Conservation (phyloP, 2,888 invertebrate species). For the Ophion ventricosus region DNA sequence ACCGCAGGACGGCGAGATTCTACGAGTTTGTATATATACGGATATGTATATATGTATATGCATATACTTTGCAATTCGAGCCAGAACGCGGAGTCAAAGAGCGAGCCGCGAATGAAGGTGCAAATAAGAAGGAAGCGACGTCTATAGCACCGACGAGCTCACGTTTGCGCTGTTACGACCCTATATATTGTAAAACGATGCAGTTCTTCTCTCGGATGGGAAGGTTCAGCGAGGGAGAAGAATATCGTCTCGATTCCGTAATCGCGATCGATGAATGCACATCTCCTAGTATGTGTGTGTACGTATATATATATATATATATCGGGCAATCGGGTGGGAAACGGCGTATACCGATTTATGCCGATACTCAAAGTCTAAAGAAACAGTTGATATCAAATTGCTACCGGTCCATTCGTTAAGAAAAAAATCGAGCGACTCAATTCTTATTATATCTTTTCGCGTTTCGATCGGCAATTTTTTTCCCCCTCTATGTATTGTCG, state of each 20-base stretch:
- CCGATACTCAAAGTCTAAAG: too few relatives aligned
- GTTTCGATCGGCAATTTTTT: too few relatives aligned
- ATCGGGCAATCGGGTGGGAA: background rate
- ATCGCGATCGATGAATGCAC: conserved; percentile 20
- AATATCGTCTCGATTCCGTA: background rate
- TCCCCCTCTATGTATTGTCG: too few relatives aligned
- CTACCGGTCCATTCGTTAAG: too few relatives aligned
- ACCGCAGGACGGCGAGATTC: conserved; percentile 8
- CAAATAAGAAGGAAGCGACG: background rate
- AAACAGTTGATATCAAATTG: too few relatives aligned
- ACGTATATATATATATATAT: too few relatives aligned
- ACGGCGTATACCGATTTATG: background rate
- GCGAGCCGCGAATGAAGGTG: background rate
- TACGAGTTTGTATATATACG: background rate
- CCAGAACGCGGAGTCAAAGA: background rate
- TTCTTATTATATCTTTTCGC: too few relatives aligned
- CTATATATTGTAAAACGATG: background rate
- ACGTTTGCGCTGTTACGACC: conserved; percentile 15
- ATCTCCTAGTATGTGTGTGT: background rate
- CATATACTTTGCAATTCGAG: conserved; percentile 5
- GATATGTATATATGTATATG: background rate
- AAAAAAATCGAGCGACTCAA: too few relatives aligned
- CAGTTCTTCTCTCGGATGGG: background rate
- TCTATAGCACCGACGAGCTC: background rate
- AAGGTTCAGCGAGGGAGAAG: background rate